A percentile compares a stretch with the other conserved stretches of the same genome.
Conservation (phyloP, 2,888 invertebrate genomes). For the Melinaea menophilus region DNA sequence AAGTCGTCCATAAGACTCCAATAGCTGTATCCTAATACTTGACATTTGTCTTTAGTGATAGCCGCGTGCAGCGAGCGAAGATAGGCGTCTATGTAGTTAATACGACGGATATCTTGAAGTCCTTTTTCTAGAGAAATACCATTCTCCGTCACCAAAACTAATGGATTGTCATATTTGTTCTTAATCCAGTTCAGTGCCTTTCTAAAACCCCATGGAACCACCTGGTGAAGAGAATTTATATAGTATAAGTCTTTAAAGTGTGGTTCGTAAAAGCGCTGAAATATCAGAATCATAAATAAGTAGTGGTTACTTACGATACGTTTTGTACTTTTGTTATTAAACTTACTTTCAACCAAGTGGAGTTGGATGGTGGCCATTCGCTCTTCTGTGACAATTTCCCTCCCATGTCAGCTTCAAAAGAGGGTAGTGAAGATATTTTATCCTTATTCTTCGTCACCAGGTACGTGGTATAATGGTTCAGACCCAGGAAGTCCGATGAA, state of each 20-base stretch:
- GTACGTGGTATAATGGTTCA: constrained; percentile 84
- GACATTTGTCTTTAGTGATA: constrained; percentile 75
- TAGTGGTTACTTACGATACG: too few species aligned
- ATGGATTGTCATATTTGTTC: constrained; percentile 76
- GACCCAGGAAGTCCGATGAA: constrained; percentile 84
- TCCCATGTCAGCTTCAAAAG: constrained; percentile 61
- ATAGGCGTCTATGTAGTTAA: constrained; percentile 74
- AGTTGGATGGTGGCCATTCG: constrained; percentile 70
- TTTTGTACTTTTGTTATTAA: background rate
- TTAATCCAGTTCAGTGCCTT: constrained; percentile 80
- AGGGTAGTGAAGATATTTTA: constrained; percentile 47
- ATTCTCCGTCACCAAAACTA: constrained; percentile 79
- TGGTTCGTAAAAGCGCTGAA: too few species aligned
- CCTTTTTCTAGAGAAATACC: constrained; percentile 73
- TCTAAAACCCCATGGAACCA: constrained; percentile 82
- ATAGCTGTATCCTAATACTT: constrained; percentile 82
- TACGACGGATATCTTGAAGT: constrained; percentile 65
- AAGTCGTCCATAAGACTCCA: constrained; percentile 91
- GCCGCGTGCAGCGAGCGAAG: constrained; percentile 66
- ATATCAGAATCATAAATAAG: too few species aligned
- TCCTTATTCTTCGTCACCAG: constrained; percentile 53
- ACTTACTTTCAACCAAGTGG: constrained; percentile 72
- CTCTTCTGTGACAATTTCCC: constrained; percentile 55
- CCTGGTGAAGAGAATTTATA: constrained; percentile 64
- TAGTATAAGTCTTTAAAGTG: too few species aligned